Conservation (phyloP, 2,888 invertebrate genomes). For the Lepas anatifera region DNA sequence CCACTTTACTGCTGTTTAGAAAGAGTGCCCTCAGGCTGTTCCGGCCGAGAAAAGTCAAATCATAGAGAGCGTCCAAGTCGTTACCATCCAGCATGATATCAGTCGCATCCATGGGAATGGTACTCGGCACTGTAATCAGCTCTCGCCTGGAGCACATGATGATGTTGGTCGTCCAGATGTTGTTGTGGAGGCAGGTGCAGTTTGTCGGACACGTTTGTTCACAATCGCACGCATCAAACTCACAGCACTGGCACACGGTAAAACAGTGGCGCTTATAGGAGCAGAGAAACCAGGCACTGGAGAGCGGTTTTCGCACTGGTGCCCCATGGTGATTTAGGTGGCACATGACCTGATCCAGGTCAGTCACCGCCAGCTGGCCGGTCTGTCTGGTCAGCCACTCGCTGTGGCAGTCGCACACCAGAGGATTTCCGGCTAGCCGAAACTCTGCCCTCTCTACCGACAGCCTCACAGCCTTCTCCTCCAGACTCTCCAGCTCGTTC, state of each 20-base stretch:
- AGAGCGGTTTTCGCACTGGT: slow-evolving; percentile 26
- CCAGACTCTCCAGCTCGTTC: slow-evolving; percentile 57
- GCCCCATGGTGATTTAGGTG: slow-evolving; percentile 41
- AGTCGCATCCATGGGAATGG: slow-evolving; percentile 80
- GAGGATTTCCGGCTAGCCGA: slow-evolving; percentile 68
- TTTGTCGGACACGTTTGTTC: slow-evolving; percentile 79
- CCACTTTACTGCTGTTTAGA: slow-evolving; percentile 64
- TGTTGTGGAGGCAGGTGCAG: slow-evolving; percentile 68
- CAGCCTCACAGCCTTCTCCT: slow-evolving; percentile 55
- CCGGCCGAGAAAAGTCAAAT: slow-evolving; percentile 74
- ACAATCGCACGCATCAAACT: slow-evolving; percentile 81
- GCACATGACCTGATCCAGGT: slow-evolving; percentile 64
- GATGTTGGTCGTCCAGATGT: slow-evolving; percentile 70
- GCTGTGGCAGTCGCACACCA: slow-evolving; percentile 74
- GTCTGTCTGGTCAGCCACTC: slow-evolving; percentile 70
- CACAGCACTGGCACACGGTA: slow-evolving; percentile 75
- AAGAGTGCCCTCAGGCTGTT: slow-evolving; percentile 62
- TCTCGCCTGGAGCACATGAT: slow-evolving; percentile 54
- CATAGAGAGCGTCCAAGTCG: slow-evolving; percentile 57
- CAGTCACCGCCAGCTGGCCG: slow-evolving; percentile 63
- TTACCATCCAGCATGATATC: slow-evolving; percentile 76
- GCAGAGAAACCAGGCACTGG: slow-evolving; percentile 49
- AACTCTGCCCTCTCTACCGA: slow-evolving; percentile 59
- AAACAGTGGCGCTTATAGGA: slow-evolving; percentile 71
- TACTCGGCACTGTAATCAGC: slow-evolving; percentile 53